Evolutionary conservation across 2,113 vertebrate species (phyloP).

Genomic region (Cariama cristata): DNA sequence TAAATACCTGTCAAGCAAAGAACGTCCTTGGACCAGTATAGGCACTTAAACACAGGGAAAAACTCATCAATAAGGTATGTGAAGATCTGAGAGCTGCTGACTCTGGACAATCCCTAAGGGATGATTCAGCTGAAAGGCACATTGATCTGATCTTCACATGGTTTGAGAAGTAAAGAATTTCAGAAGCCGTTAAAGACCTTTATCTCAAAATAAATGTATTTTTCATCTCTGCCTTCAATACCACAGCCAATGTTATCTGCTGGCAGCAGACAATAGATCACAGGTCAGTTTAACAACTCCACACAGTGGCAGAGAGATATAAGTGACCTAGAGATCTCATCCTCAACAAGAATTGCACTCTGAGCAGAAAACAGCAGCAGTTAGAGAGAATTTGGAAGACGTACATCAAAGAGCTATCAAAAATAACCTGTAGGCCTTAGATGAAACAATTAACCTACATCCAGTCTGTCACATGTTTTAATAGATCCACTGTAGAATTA

Average conservation of each 20-base stretch:
- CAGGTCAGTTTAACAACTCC: not conserved
- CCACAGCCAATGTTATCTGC: not conserved
- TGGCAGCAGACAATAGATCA: not conserved
- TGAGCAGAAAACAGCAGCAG: not conserved
- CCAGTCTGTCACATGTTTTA: not conserved
- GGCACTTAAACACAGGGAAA: not conserved
- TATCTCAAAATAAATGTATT: not conserved
- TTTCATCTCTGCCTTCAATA: not conserved
- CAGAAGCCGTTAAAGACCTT: not conserved
- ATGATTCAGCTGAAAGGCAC: not conserved
- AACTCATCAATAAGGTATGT: not conserved
- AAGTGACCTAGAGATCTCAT: not conserved
- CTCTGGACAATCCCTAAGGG: not conserved
- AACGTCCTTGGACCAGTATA: not conserved
- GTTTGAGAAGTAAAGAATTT: not conserved
- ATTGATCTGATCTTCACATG: not conserved
- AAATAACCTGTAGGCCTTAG: not conserved
- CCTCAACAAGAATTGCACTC: not conserved
- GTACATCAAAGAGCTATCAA: not conserved
- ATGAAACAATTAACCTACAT: not conserved
- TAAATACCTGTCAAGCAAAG: not conserved
- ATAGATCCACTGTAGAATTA: not conserved
- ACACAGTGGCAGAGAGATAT: not conserved
- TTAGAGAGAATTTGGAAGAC: not conserved
- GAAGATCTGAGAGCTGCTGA: not conserved